Conservation (phyloP, 2,113 vertebrate species). For the Muntiacus muntjak region DNA sequence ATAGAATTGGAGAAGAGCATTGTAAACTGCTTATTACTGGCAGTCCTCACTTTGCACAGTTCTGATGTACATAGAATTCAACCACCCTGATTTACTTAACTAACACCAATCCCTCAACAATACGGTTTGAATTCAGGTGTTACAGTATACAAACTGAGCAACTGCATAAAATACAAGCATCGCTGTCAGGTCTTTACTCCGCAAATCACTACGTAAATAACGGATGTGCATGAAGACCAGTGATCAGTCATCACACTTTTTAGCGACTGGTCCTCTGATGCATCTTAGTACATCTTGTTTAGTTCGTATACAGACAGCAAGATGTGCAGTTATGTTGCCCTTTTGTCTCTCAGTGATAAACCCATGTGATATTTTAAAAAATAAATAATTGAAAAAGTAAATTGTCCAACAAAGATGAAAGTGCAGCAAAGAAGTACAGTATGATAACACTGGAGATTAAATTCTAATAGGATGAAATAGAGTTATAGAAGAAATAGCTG, state of each 20-base stretch:
- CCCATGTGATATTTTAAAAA: not conserved
- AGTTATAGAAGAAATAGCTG: not conserved
- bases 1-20: not conserved
- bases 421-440: not conserved
- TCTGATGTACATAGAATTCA: not conserved
- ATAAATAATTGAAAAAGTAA: not conserved
- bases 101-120: not conserved
- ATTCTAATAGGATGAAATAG: not conserved
- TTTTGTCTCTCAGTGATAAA: not conserved
- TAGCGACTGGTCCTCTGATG: not conserved
- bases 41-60: not conserved
- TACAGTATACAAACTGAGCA: not conserved
- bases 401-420: not conserved
- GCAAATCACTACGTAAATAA: not conserved
- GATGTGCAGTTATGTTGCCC: not conserved
- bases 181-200: not conserved
- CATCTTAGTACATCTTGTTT: too few relatives aligned
- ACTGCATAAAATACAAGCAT: not conserved
- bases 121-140: not conserved
- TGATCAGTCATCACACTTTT: not conserved
- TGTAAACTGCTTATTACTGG: not conserved
- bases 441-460: not conserved
- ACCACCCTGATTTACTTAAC: not conserved
- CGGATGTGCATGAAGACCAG: not conserved
- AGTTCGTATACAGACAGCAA: not conserved